phyloP scores from a whole-genome alignment of 2,888 invertebrate genomes.

The Lycia hirtaria region DNA sequence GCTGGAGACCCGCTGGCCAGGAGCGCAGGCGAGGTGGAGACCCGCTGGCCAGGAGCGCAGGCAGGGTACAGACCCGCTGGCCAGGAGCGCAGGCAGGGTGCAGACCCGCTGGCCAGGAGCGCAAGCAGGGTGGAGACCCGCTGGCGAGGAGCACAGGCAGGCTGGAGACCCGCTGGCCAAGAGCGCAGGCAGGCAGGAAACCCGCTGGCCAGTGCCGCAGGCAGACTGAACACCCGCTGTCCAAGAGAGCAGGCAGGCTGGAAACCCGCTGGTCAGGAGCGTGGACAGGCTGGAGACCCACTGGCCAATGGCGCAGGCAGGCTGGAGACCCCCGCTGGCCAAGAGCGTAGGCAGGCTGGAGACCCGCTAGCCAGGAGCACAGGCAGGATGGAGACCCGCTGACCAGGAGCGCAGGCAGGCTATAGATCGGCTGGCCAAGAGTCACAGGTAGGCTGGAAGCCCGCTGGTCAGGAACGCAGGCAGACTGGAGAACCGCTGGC shows the following conservation, averaged over 20 bases:
- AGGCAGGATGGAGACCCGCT: neutral
- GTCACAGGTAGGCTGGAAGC: neutral
- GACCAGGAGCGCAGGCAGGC: neutral
- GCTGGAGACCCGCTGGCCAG: neutral
- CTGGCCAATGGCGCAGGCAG: conserved; percentile 5
- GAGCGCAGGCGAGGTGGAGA: no score
- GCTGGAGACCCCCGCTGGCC: neutral
- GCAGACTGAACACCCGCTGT: neutral
- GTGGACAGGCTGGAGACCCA: neutral
- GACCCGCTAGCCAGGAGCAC: neutral
- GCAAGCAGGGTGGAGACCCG: neutral
- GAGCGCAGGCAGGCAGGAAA: neutral
- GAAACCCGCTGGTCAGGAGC: neutral
- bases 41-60: neutral
- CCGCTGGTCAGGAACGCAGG: neutral
- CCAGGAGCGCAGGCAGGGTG: neutral
- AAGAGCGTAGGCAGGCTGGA: neutral
- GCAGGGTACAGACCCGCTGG: neutral
- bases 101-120: neutral
- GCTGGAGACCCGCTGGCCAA: neutral
- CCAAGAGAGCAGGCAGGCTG: neutral
- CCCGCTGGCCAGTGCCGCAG: neutral
- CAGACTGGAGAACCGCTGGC: conserved; percentile 3
- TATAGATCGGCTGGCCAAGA: neutral
- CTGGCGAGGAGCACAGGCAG: neutral